Evolutionary conservation across 2,113 vertebrate genomes (phyloP).

Genomic region (Condylura cristata): DNA sequence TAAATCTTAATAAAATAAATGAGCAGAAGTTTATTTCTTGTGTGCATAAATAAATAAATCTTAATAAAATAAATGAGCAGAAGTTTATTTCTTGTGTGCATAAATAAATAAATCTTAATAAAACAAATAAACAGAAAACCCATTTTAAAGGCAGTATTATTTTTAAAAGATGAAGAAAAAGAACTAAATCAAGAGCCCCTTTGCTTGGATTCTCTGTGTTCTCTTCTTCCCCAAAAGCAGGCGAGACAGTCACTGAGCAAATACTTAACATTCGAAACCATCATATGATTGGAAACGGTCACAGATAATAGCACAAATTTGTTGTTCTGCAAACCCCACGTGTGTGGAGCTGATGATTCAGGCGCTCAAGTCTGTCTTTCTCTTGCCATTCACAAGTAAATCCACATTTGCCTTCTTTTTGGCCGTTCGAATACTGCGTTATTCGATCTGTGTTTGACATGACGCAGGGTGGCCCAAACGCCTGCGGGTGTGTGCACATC

Average conservation of each 20-base stretch:
- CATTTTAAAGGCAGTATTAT: not conserved
- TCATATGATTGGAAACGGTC: not conserved
- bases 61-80: no score
- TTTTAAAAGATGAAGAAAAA: not conserved
- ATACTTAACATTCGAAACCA: not conserved
- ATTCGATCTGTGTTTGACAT: not conserved
- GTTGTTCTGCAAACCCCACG: not conserved
- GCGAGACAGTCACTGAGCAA: not conserved
- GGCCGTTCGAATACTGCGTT: not conserved
- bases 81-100: no score
- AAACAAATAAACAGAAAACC: no score
- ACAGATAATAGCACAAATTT: not conserved
- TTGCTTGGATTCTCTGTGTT: not conserved
- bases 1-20: no score
- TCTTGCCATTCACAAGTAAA: not conserved
- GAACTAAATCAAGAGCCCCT: not conserved
- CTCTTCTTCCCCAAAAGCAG: not conserved
- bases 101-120: no score
- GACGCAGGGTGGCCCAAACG: not conserved
- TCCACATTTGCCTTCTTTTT: not conserved
- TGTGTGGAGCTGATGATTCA: not conserved
- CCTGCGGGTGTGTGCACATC: not conserved
- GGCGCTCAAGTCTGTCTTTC: not conserved
- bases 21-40: no score
- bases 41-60: no score